Evolutionary conservation across 2,888 invertebrate genomes (phyloP).

Genomic region (Lasius platythorax): DNA sequence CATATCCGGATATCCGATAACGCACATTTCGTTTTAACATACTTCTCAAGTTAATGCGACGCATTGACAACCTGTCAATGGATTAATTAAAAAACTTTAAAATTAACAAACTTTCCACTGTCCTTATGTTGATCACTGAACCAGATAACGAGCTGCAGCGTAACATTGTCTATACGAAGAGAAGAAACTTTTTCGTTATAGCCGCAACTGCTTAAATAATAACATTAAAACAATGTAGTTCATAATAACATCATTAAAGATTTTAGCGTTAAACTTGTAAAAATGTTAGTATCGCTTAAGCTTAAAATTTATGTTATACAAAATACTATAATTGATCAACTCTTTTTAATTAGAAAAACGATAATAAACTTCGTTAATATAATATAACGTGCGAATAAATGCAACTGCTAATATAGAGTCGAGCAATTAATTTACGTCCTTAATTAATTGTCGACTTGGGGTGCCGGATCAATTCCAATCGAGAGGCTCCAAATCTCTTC

Average conservation of each 20-base stretch:
- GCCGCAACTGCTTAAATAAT: not conserved
- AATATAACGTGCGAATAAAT: not conserved
- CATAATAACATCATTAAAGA: not conserved
- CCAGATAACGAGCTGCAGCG: not conserved
- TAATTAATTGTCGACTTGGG: not conserved
- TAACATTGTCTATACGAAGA: not conserved
- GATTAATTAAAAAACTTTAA: constrained; percentile 21
- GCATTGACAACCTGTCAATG: constrained; percentile 2
- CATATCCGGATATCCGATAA: constrained; percentile 19
- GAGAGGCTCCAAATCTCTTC: not conserved
- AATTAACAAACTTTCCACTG: constrained; percentile 4
- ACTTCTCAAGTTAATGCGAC: constrained; percentile 8
- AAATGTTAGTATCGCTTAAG: not conserved
- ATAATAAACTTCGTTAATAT: not conserved
- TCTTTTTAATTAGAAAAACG: not conserved
- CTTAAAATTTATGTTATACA: not conserved
- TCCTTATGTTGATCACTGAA: not conserved
- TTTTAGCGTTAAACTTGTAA: not conserved
- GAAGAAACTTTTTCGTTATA: not conserved
- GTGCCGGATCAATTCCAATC: not conserved
- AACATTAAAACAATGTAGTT: not conserved
- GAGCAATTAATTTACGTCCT: not conserved
- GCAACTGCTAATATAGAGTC: not conserved
- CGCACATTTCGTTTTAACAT: not conserved
- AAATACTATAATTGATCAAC: not conserved